Conservation (phyloP, 2,888 invertebrate species). For the Scaptomyza parva region DNA sequence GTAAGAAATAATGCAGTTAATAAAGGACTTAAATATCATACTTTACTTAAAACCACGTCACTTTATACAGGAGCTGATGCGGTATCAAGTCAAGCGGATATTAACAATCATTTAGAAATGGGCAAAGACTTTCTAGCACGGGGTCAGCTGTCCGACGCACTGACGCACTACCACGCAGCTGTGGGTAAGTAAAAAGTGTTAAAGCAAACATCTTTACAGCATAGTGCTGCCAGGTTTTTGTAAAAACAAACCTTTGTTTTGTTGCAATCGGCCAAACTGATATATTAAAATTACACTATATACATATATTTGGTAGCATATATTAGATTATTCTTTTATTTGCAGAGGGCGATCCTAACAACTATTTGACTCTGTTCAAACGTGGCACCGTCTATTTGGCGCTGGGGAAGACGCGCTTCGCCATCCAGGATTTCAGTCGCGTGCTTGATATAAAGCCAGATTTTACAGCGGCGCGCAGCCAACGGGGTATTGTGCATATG, state of each 20-base stretch:
- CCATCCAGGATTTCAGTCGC: conserved; percentile 95
- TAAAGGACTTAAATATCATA: background rate
- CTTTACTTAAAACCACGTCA: conserved; percentile 54
- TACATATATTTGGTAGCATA: background rate
- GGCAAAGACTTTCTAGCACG: conserved; percentile 96
- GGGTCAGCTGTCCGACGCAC: conserved; percentile 97
- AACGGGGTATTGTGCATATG: conserved; percentile 94
- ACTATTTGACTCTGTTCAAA: conserved; percentile 98
- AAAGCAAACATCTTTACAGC: background rate
- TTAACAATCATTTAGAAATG: conserved; percentile 96
- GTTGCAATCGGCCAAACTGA: background rate
- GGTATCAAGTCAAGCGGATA: conserved; percentile 88
- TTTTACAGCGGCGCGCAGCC: conserved; percentile 94
- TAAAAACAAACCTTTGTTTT: background rate
- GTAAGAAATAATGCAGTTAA: conserved; percentile 84
- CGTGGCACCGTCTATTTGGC: conserved; percentile 98
- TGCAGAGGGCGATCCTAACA: conserved; percentile 96
- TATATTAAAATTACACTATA: background rate
- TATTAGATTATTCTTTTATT: conserved; percentile 3
- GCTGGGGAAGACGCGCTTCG: conserved; percentile 97
- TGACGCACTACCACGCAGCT: conserved; percentile 98
- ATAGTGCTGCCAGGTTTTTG: background rate
- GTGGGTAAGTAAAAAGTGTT: conserved; percentile 89
- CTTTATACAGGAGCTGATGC: conserved; percentile 87
- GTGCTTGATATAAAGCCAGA: conserved; percentile 97